phyloP scores from a whole-genome alignment of 2,888 invertebrate genomes.

The Ormyrus pomaceus region DNA sequence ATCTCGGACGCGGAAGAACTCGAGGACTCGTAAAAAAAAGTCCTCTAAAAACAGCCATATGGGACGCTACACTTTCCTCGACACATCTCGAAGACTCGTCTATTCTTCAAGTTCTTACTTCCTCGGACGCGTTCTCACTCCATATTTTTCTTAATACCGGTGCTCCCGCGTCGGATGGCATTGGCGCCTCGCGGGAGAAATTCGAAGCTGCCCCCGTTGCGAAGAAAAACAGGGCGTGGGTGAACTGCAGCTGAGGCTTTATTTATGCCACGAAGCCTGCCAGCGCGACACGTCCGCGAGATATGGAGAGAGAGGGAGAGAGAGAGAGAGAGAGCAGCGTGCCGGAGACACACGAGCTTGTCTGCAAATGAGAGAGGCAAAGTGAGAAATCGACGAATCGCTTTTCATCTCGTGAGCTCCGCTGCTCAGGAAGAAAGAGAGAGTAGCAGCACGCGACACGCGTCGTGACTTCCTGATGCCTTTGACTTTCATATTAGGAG shows the following conservation, averaged over 20 bases:
- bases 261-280: conserved; percentile 48
- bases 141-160: conserved; percentile 34
- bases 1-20: no score
- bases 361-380: conserved; percentile 12
- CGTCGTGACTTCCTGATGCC: conserved; percentile 43
- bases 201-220: not conserved
- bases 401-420: conserved; percentile 36
- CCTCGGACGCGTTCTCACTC: not conserved
- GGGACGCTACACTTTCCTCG: no score
- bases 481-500: conserved; percentile 51
- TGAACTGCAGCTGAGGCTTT: conserved; percentile 21
- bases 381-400: conserved; percentile 54
- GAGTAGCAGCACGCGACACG: not conserved
- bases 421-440: not conserved
- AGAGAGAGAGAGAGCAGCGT: no score
- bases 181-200: conserved; percentile 39
- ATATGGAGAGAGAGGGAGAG: not conserved
- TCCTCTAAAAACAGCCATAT: no score
- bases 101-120: no score
- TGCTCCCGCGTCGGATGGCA: not conserved
- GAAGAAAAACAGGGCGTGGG: conserved; percentile 46
- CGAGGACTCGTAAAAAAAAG: no score
- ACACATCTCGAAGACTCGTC: not conserved
- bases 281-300: conserved; percentile 38
- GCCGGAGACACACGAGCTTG: conserved; percentile 6